Conservation (phyloP, 2,113 vertebrate species). For the Rhynchomys soricoides region DNA sequence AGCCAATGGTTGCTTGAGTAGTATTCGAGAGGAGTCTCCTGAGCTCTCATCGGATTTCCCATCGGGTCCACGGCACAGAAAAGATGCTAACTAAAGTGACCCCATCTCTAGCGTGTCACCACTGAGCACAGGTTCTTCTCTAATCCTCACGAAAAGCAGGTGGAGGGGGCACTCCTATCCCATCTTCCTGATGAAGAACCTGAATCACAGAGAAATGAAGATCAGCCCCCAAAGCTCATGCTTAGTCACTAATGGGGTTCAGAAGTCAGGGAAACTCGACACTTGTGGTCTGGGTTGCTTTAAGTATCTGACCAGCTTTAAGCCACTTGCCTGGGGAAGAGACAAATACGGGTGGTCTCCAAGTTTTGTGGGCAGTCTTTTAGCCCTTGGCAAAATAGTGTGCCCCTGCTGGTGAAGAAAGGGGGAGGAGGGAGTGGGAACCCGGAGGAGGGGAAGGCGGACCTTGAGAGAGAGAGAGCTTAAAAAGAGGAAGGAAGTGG, state of each 20-base stretch:
- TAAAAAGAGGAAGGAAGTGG: constrained; percentile 90
- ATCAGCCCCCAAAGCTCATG: background rate
- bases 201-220: background rate
- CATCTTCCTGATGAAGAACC: constrained; percentile 17
- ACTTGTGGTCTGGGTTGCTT: background rate
- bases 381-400: background rate
- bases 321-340: background rate
- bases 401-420: background rate
- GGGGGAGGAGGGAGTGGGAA: constrained; percentile 16
- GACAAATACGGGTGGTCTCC: background rate
- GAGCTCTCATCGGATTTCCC: background rate
- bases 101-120: background rate
- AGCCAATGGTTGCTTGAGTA: background rate
- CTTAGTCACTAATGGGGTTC: background rate
- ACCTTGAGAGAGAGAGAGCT: constrained; percentile 71
- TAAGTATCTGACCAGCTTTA: background rate
- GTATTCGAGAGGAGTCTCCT: background rate
- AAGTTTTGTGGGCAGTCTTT: background rate
- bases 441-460: constrained; percentile 69
- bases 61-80: background rate
- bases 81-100: background rate
- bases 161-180: background rate
- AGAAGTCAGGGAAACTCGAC: background rate
- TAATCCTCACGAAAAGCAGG: background rate
- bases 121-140: background rate